Evolutionary conservation across 2,797 vertebrate species (phyloP).

Genomic region (Lycodopsis pacificus): DNA sequence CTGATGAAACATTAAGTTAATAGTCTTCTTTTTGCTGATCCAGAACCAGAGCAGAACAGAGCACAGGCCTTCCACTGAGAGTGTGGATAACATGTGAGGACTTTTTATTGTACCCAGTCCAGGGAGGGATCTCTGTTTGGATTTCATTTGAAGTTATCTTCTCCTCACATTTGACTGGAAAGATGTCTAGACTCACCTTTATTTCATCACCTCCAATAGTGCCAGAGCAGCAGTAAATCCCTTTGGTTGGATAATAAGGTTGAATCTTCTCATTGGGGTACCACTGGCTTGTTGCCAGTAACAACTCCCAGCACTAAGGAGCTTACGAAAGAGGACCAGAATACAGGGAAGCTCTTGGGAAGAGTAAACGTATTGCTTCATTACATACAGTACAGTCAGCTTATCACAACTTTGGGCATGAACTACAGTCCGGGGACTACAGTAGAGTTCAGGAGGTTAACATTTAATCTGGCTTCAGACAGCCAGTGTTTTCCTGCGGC

Average conservation of each 20-base stretch:
- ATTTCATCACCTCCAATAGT: not conserved
- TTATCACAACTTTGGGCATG: not conserved
- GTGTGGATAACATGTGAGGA: not conserved
- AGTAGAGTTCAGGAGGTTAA: not conserved
- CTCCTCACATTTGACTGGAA: constrained; percentile 14
- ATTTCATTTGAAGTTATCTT: not conserved
- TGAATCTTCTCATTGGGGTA: constrained; percentile 23
- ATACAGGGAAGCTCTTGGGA: not conserved
- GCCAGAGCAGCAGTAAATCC: constrained; percentile 30
- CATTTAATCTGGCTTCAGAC: not conserved
- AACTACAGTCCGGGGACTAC: no score
- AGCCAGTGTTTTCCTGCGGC: not conserved
- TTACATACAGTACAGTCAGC: not conserved
- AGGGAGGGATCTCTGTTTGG: not conserved
- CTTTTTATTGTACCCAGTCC: not conserved
- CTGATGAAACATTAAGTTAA: constrained; percentile 7
- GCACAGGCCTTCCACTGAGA: constrained; percentile 3
- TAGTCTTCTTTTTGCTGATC: constrained; percentile 3
- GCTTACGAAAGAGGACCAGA: constrained; percentile 33
- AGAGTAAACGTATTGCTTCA: constrained; percentile 5
- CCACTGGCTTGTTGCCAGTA: constrained; percentile 26
- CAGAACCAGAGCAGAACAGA: not conserved
- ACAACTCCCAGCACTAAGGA: constrained; percentile 14
- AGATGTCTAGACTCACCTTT: not conserved
- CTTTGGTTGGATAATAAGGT: constrained; percentile 27